Evolutionary conservation across 1,140 invertebrate genomes (phyloP).

Genomic region (Hypothenemus hampei): DNA sequence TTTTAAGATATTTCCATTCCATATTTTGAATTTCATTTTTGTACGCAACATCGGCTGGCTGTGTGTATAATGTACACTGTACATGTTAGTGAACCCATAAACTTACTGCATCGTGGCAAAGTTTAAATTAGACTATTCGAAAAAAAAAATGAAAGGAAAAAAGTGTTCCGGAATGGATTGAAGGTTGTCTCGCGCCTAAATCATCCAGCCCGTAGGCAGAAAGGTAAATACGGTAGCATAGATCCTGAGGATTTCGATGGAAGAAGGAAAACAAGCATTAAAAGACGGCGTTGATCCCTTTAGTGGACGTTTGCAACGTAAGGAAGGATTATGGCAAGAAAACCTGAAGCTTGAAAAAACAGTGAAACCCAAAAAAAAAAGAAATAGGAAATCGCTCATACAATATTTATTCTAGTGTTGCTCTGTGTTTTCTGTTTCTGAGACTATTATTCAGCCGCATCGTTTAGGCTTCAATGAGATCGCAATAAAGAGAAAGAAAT

Average conservation of each 20-base stretch:
- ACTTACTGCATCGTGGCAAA: no score
- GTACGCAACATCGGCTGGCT: no score
- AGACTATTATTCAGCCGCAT: not conserved
- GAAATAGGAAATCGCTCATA: constrained; percentile 11
- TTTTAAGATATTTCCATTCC: no score
- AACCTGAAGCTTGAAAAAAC: constrained; percentile 22
- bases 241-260: constrained; percentile 25
- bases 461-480: no score
- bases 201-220: constrained; percentile 3
- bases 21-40: no score
- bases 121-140: not conserved
- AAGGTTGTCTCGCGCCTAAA: constrained; percentile 8
- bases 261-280: constrained; percentile 28
- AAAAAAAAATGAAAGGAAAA: not conserved
- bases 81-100: no score
- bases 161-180: no score
- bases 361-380: constrained; percentile 11
- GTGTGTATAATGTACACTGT: no score
- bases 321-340: constrained; percentile 20
- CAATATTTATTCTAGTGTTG: constrained; percentile 14
- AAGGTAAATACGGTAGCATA: constrained; percentile 22
- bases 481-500: no score
- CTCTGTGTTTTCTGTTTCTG: not conserved
- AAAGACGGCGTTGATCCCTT: constrained; percentile 28
- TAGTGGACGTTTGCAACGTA: constrained; percentile 23